Percentiles rank a stretch among this genome's conserved stretches.
Conservation (phyloP, 2,888 invertebrate species). For the Nomada hirtipes region DNA sequence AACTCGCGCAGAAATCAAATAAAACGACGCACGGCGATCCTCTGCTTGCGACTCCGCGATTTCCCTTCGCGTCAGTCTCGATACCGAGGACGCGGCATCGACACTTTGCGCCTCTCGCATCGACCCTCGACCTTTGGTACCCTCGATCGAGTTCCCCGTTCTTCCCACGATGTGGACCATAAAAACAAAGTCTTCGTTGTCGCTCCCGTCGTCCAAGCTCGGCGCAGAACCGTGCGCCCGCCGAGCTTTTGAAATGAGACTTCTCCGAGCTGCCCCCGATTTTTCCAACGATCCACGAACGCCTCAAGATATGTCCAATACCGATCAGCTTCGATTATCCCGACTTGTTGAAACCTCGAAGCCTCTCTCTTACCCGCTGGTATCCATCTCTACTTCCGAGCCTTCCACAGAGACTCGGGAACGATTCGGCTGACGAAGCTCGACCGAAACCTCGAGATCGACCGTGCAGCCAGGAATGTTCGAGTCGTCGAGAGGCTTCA, state of each 20-base stretch:
- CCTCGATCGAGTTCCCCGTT: constrained; percentile 38
- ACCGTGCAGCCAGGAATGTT: constrained; percentile 29
- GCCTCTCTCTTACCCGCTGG: constrained; percentile 15
- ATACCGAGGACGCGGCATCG: constrained; percentile 41
- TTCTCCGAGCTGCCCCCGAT: constrained; percentile 9
- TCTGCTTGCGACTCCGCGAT: constrained; percentile 14
- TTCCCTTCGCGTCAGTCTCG: constrained; percentile 7
- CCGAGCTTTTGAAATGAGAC: not conserved
- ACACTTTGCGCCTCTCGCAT: constrained; percentile 27
- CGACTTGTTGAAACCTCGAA: constrained; percentile 6
- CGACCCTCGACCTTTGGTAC: not conserved
- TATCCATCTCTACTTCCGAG: not conserved
- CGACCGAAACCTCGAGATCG: constrained; percentile 1
- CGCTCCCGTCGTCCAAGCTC: not conserved
- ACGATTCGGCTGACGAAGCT: constrained; percentile 5
- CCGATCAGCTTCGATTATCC: constrained; percentile 33
- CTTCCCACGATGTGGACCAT: constrained; percentile 25
- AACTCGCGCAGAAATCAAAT: constrained; percentile 26
- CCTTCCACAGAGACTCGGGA: not conserved
- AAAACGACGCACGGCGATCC: constrained; percentile 50
- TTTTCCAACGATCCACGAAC: constrained; percentile 35
- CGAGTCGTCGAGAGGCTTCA: constrained; percentile 11
- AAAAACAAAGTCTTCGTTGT: constrained; percentile 21
- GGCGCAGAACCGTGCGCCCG: not conserved
- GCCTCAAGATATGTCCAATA: constrained; percentile 56